Evolutionary conservation across 1,140 invertebrate genomes (phyloP), one percentile per base, ranked within the genome.

Genomic region (Coelopa frigida): DNA sequence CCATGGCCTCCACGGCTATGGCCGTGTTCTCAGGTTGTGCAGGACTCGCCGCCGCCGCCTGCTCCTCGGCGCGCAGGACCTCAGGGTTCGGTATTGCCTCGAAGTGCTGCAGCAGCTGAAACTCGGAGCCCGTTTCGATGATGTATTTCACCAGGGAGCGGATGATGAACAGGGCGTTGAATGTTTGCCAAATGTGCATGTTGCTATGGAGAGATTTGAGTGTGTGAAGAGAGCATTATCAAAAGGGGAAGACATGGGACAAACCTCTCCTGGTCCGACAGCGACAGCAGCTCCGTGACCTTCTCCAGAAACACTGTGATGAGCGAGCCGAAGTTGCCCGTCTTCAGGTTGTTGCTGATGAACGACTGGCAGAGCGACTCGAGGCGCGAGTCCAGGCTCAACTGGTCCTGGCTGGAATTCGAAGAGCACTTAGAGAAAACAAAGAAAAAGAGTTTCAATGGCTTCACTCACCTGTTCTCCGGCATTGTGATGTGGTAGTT

Each of bases 161-260:
- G 46, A 97, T 81, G 15, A 95, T 85, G 60, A 96, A 94, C 23
- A 98, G 70, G 0, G 89, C 87, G 74, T 98, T 98, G 65, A 89
- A 91, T 0, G 90, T 85, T 71, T 97, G 94, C 91, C 93, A 98
- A 36, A 87, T 84, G 55, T 93, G 85, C 70, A 94, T 82, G 53
- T 86, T 87, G 68, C 90, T 95, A 71, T 43, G 64, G 65, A 12
- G 26, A 38, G 15, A 5, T 29, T 43, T 6, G 15, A 2, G 14
- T 21, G 14, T 39, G 43, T 27, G 22, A 11, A 81, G 78, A 46
- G 51, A 53, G 36, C 44, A 41, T 44, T 29, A 37, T 7, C 15
- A 11, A 12, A 27, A 57, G 45, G 22, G 40, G 39, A 38, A n/a
- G n/a, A n/a, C n/a, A n/a, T n/a, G n/a, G n/a, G n/a, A n/a, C n/a